Base-by-base conservation (phyloP, 2,113 vertebrate genomes). In the Syngnathus floridae region DNA sequence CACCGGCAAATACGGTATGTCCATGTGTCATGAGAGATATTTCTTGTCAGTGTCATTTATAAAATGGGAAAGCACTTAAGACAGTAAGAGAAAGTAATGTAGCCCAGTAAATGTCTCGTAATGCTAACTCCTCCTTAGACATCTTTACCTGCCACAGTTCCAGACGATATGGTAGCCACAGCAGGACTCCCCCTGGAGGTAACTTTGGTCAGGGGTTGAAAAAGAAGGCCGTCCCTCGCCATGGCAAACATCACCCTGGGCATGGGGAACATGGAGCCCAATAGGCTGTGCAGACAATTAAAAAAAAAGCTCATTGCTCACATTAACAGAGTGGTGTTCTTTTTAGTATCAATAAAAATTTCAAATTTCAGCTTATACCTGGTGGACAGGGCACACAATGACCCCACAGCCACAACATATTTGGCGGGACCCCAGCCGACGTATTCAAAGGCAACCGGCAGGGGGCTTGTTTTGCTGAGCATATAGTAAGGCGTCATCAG, bases 241-340 rank as follows among this genome's bases (percentile, higher is more conserved):
- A 95, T 95, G 19, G 94, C 93, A n/a, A 93, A 93, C 41, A 95
- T 74, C n/a, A 95, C 93, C 21, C 91, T 86, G 40, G 94, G 93
- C 93, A 95, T 93, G 0, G 92, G 93, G 70, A 96, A 93, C 92
- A 94, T 93, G 62, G 92, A 90, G 4, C 94, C 93, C 72, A 95
- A 76, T n/a, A 94, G 90, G 67, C 94, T 96, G 77, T 36, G 76
- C 49, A 81, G 21, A 64, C 10, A 31, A 3, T 58, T 61, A 72
- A 1, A 5, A 36, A 13, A 31, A 1, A 26, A 1, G 9, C 1
- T 48, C 10, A 55, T 21, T 0, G 38, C 41, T 12, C 36, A 12
- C 26, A 11, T 11, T 35, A 4, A 41, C 22, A 17, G 19, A 31
- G 26, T 7, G 9, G 22, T 41, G 13, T 45, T 45, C 21, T 45